phyloP scores from a whole-genome alignment of 2,888 invertebrate genomes.

The Tinea semifulvella region DNA sequence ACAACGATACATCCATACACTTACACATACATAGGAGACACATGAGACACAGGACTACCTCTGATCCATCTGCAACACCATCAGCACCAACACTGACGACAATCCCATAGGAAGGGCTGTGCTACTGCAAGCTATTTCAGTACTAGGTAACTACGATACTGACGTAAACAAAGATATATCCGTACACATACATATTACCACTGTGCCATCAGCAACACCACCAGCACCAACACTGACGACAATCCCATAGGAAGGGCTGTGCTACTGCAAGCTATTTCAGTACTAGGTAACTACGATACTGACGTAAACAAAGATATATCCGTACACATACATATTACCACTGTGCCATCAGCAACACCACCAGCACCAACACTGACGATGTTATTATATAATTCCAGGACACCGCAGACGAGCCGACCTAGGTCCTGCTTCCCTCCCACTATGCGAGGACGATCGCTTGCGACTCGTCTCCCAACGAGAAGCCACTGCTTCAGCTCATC shows the following conservation, averaged over 20 bases:
- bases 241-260: constrained; percentile 85
- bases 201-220: constrained; percentile 95
- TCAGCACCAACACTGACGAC: no score
- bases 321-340: no score
- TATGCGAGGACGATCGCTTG: constrained; percentile 63
- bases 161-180: no score
- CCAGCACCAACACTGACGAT: constrained; percentile 87
- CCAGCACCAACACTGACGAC: constrained; percentile 80
- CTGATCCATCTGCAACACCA: neutral
- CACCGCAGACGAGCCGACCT: constrained; percentile 65
- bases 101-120: no score
- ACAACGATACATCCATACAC: no score
- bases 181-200: no score
- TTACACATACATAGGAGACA: no score
- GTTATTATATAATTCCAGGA: constrained; percentile 86
- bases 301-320: no score
- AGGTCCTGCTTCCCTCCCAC: constrained; percentile 45
- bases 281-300: no score
- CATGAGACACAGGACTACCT: no score
- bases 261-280: constrained; percentile 32
- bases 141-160: no score
- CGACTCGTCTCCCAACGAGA: constrained; percentile 53
- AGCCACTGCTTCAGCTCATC: constrained; percentile 77
- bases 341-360: constrained; percentile 95
- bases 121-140: neutral